Percentiles rank a stretch among this genome's conserved stretches.
These are phyloP conservation scores for Cirrhinus molitorella DNA, from an alignment of 2,797 vertebrate genomes.

Conservation along the genomic window DNA sequence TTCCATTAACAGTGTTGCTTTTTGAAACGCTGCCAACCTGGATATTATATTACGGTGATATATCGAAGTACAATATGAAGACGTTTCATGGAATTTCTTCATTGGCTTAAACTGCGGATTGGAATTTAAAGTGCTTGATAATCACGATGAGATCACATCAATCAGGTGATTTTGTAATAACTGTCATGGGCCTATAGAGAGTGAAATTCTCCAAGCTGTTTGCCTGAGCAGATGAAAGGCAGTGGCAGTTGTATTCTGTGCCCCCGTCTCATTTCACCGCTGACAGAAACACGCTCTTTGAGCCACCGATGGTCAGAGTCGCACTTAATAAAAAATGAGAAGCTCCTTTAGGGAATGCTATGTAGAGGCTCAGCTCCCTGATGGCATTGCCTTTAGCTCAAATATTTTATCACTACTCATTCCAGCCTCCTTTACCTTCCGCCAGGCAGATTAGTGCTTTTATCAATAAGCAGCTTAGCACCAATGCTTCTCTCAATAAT, in stretches of 20 bases:
- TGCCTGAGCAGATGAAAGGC: conserved; percentile 67
- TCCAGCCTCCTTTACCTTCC: conserved; percentile 81
- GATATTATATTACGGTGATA: neutral
- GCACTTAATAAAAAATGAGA: conserved; percentile 68
- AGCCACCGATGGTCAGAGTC: conserved; percentile 66
- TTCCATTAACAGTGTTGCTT: conserved; percentile 9
- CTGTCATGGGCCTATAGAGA: neutral
- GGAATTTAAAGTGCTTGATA: neutral
- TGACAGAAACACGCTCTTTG: conserved; percentile 53
- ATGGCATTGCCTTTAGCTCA: conserved; percentile 80
- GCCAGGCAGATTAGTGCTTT: conserved; percentile 86
- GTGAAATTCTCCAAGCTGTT: conserved; percentile 59
- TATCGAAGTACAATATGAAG: neutral
- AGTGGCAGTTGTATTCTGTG: conserved; percentile 53
- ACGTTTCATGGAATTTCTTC: neutral
- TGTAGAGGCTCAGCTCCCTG: conserved; percentile 76
- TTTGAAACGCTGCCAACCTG: conserved; percentile 4
- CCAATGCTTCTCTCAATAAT: conserved; percentile 85
- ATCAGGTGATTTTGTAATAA: conserved; percentile 3
- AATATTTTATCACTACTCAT: conserved; percentile 82
- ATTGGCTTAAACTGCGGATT: neutral
- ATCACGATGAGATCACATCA: neutral
- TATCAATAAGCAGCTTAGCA: conserved; percentile 87
- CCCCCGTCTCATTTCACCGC: conserved; percentile 53
- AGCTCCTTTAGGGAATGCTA: conserved; percentile 77